Percentiles rank a stretch among this genome's conserved stretches.
Evolutionary conservation across 2,888 invertebrate species (phyloP).

Genomic region (Pheosia tremula): DNA sequence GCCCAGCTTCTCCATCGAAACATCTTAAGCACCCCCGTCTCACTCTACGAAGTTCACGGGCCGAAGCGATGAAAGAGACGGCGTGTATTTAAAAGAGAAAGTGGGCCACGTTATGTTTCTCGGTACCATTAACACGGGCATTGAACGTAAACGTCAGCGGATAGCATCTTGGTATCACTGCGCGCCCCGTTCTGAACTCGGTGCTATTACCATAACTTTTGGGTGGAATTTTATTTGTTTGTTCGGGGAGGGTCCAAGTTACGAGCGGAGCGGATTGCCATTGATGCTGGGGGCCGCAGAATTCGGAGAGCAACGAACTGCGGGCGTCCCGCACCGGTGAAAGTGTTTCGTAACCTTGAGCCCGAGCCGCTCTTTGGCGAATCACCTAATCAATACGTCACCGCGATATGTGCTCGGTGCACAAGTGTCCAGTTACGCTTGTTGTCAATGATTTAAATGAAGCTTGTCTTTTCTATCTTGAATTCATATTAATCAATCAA

Average conservation of each 20-base stretch:
- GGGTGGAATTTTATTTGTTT: conserved; percentile 38
- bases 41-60: conserved; percentile 54
- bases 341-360: conserved; percentile 81
- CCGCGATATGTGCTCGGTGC: conserved; percentile 44
- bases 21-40: conserved; percentile 66
- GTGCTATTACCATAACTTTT: conserved; percentile 39
- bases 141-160: conserved; percentile 79
- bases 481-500: too few relatives aligned
- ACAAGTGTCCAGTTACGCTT: conserved; percentile 36
- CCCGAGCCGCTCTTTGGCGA: conserved; percentile 65
- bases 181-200: conserved; percentile 40
- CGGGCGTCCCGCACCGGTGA: conserved; percentile 71
- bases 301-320: conserved; percentile 82
- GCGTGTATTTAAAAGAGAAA: conserved; percentile 81
- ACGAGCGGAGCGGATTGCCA: conserved; percentile 51
- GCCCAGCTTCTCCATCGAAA: conserved; percentile 67
- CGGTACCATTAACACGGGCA: conserved; percentile 81
- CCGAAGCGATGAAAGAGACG: conserved; percentile 67
- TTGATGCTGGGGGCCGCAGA: conserved; percentile 64
- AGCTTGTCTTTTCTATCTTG: conserved; percentile 7
- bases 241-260: conserved; percentile 38
- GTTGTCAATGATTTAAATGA: conserved; percentile 25
- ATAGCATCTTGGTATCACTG: conserved; percentile 55
- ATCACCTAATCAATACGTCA: conserved; percentile 77
- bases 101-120: conserved; percentile 84